Conservation (phyloP, 2,888 invertebrate species). For the Chydorus sphaericus region DNA sequence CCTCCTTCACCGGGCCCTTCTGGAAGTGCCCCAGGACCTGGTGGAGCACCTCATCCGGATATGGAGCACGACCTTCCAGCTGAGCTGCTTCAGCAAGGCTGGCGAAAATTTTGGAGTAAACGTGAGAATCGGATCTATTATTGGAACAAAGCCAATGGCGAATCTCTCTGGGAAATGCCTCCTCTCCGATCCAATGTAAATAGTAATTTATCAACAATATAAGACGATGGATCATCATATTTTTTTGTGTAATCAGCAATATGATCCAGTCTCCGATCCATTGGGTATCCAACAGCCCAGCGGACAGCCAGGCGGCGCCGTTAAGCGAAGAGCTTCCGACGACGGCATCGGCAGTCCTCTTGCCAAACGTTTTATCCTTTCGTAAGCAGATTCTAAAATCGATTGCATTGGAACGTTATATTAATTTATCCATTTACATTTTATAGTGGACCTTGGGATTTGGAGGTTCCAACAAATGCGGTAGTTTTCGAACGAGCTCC, state of each 20-base stretch:
- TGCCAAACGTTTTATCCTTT: constrained; percentile 69
- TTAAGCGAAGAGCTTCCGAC: constrained; percentile 63
- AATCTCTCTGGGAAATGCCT: constrained; percentile 95
- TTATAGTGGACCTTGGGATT: constrained; percentile 74
- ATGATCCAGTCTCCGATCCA: constrained; percentile 71
- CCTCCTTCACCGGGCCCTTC: constrained; percentile 9
- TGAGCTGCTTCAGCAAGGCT: constrained; percentile 69
- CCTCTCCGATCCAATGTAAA: constrained; percentile 30
- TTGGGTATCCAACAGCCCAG: constrained; percentile 54
- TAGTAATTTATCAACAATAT: background rate
- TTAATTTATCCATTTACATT: constrained; percentile 9
- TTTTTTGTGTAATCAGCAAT: constrained; percentile 30
- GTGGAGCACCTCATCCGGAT: constrained; percentile 12
- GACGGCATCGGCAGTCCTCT: constrained; percentile 55
- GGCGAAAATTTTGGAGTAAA: constrained; percentile 95
- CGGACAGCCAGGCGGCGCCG: constrained; percentile 27
- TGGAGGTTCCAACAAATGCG: constrained; percentile 83
- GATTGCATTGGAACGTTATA: background rate
- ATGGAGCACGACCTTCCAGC: constrained; percentile 39
- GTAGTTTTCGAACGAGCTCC: constrained; percentile 76
- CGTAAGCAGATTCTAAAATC: constrained; percentile 32
- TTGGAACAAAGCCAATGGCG: constrained; percentile 89
- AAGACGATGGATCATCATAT: background rate
- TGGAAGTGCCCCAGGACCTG: background rate
- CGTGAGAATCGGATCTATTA: constrained; percentile 88